Conservation (phyloP, 2,888 invertebrate species). For the Crossocerus cetratus region DNA sequence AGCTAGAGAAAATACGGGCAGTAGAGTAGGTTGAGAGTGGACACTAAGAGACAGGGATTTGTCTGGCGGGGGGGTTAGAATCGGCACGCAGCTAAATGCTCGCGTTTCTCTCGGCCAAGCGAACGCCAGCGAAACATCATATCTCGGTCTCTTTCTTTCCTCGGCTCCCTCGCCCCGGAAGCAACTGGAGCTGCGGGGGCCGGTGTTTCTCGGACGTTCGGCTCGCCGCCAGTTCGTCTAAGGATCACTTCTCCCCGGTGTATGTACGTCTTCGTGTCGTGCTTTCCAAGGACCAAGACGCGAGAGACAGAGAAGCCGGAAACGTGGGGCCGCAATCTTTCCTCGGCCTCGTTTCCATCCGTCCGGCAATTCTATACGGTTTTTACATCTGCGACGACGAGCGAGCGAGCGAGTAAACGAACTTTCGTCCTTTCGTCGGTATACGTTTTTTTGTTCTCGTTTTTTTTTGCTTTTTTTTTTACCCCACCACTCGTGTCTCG, state of each 20-base stretch:
- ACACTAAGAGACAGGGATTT: constrained; percentile 53
- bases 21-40: constrained; percentile 47
- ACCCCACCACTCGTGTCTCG: constrained; percentile 7
- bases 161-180: neutral
- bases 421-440: constrained; percentile 55
- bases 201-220: constrained; percentile 42
- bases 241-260: constrained; percentile 60
- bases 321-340: constrained; percentile 47
- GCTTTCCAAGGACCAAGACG: constrained; percentile 59
- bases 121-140: constrained; percentile 35
- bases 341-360: constrained; percentile 57
- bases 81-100: constrained; percentile 73
- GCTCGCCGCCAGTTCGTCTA: constrained; percentile 50
- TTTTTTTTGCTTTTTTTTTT: too few species aligned
- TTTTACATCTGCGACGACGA: constrained; percentile 31
- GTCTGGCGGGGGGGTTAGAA: constrained; percentile 54
- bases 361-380: too few species aligned
- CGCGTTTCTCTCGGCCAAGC: constrained; percentile 64
- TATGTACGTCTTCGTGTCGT: constrained; percentile 72
- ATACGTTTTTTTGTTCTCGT: too few species aligned
- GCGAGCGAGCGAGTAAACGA: constrained; percentile 52
- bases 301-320: constrained; percentile 62
- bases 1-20: constrained; percentile 46
- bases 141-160: neutral
- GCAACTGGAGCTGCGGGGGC: neutral